phyloP scores from a whole-genome alignment of 1,140 invertebrate species.

The Drosophila prosaltans region DNA sequence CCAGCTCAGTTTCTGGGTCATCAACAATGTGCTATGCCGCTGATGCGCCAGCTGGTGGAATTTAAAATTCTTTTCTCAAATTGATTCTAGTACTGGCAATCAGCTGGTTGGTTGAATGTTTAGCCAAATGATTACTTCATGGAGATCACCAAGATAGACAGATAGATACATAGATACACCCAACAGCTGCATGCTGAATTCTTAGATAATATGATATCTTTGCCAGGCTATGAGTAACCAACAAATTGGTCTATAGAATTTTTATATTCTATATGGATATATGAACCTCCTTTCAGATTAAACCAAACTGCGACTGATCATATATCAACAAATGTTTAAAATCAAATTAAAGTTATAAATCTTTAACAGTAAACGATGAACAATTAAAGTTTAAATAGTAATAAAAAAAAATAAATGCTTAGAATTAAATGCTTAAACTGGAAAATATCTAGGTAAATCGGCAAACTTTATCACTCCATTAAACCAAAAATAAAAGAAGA shows the following conservation, averaged over 20 bases:
- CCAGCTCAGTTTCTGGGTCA: constrained; percentile 44
- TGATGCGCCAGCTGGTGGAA: background rate
- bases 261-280: background rate
- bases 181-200: background rate
- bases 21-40: constrained; percentile 4
- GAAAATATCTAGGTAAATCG: too few species aligned
- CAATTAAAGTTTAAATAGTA: too few species aligned
- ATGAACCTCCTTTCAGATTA: too few species aligned
- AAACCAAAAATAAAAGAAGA: background rate
- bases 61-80: constrained; percentile 9
- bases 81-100: constrained; percentile 10
- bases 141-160: background rate
- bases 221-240: background rate
- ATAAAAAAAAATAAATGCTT: too few species aligned
- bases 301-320: too few species aligned
- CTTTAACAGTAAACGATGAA: too few species aligned
- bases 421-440: too few species aligned
- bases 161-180: too few species aligned
- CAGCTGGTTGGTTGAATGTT: constrained; percentile 7
- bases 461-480: too few species aligned
- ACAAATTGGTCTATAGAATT: background rate
- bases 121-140: constrained; percentile 10
- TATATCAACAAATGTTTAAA: too few species aligned
- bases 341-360: too few species aligned
- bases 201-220: background rate